Evolutionary conservation across 2,797 vertebrate genomes (phyloP), one percentile per base, ranked within the genome.

Genomic region (Melanotaenia boesemani): DNA sequence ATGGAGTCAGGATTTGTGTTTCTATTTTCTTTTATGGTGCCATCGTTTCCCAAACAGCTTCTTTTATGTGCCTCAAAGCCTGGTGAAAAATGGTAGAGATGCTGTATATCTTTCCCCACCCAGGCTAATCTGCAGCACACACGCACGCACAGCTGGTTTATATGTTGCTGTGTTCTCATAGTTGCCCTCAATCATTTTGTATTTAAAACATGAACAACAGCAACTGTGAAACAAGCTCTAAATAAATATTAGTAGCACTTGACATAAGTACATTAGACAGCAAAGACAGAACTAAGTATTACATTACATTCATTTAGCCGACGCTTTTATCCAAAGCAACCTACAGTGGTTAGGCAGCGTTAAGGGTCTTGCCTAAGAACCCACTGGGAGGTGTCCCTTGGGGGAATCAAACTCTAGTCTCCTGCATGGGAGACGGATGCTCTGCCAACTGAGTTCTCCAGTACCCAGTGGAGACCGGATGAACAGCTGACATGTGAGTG

Each of bases 21-120:
- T 91, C 83, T 71, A 86, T 89, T 91, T 88, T 83, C 75, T 91
- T 90, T 92, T 88, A 92, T 81, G 89, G 84, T 70, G 69, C 72
- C 76, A 82, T 84, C 80, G 71, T 91, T 91, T 88, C 80, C 85
- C 76, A 83, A 85, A 89, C 86, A 57, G 85, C 89, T 85, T 86
- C 76, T 87, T 91, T 91, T 88, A 90, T 90, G 87, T 75, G 81
- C 71, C 84, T 84, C 63, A 44, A 85, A 91, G 87, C 70, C 75
- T 46, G 76, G 74, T 85, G 82, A 84, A 79, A 91, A 89, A 85
- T 76, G 77, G 72, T 26, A 36, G 75, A 55, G 71, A 68, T 7
- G 64, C 65, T 70, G 75, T 85, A 81, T 82, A 80, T 85, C 79
- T 83, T 78, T 89, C 81, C 78, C 63, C 68, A 55, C 76, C 69